These are phyloP conservation scores for Hydrolagus colliei DNA, from an alignment of 2,797 vertebrate genomes.

Conservation along the genomic window DNA sequence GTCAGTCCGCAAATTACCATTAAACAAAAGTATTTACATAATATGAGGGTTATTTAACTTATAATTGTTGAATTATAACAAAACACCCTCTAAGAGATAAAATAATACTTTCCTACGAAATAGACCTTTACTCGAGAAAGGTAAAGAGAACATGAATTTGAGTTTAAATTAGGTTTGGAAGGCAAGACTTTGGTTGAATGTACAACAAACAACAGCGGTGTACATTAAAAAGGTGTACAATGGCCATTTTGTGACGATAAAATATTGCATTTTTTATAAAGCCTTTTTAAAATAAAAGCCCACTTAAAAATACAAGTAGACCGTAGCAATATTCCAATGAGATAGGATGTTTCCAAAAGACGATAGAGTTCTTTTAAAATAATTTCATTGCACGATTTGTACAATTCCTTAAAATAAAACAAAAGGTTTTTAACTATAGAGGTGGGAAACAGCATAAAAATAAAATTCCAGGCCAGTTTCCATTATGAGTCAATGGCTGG, in stretches of 20 bases:
- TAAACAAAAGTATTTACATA: no score
- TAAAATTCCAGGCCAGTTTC: neutral
- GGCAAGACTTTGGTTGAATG: neutral
- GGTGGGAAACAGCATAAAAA: neutral
- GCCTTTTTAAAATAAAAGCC: neutral
- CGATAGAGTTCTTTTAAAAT: neutral
- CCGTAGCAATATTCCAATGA: no score
- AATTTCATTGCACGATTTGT: neutral
- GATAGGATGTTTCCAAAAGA: neutral
- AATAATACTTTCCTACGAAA: neutral
- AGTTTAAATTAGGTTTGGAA: neutral
- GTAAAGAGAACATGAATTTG: neutral
- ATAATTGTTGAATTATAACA: neutral
- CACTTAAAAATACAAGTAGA: neutral
- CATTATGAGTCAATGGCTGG: neutral
- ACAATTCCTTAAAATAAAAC: neutral
- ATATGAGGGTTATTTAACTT: no score
- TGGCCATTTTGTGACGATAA: neutral
- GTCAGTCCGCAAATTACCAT: neutral
- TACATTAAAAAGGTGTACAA: neutral
- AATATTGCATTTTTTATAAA: neutral
- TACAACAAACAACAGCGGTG: neutral
- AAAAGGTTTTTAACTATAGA: neutral
- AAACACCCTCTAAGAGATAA: neutral
- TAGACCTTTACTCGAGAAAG: neutral